Evolutionary conservation across 2,888 invertebrate genomes (phyloP).

Genomic region (Euzetes globulus): DNA sequence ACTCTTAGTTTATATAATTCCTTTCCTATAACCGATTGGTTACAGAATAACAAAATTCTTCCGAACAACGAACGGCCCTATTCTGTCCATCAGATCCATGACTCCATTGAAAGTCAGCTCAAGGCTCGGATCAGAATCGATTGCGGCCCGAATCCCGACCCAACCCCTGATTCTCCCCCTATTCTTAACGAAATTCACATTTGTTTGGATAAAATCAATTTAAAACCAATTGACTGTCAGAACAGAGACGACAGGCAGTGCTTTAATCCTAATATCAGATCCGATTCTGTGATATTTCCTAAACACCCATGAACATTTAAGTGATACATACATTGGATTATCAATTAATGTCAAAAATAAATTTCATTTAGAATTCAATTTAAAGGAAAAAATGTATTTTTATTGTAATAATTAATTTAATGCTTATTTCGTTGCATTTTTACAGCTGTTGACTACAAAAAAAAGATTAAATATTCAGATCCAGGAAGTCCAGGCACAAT

Average conservation of each 20-base stretch:
- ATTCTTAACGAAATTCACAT: constrained; percentile 15
- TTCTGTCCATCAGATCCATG: background rate
- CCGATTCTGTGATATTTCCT: background rate
- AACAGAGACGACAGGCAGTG: constrained; percentile 12
- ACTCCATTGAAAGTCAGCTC: background rate
- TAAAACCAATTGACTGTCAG: background rate
- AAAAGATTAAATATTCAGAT: no score
- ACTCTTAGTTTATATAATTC: background rate
- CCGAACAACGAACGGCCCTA: background rate
- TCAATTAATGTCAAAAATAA: background rate
- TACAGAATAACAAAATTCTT: background rate
- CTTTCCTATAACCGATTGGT: constrained; percentile 2
- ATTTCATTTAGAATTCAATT: background rate
- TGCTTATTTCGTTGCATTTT: no score
- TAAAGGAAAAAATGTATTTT: background rate
- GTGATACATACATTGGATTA: background rate
- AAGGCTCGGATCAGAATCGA: background rate
- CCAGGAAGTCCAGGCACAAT: no score
- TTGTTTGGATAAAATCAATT: background rate
- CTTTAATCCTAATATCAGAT: background rate
- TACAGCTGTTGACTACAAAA: no score
- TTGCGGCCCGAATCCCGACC: background rate
- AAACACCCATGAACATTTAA: background rate
- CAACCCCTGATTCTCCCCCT: background rate
- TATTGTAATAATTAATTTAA: no score